A percentile compares a stretch with the other conserved stretches of the same genome.
These are phyloP conservation scores for Bergia sp. DNA, from an alignment of 92 coral and sea anemone genomes.

Conservation along the genomic window DNA sequence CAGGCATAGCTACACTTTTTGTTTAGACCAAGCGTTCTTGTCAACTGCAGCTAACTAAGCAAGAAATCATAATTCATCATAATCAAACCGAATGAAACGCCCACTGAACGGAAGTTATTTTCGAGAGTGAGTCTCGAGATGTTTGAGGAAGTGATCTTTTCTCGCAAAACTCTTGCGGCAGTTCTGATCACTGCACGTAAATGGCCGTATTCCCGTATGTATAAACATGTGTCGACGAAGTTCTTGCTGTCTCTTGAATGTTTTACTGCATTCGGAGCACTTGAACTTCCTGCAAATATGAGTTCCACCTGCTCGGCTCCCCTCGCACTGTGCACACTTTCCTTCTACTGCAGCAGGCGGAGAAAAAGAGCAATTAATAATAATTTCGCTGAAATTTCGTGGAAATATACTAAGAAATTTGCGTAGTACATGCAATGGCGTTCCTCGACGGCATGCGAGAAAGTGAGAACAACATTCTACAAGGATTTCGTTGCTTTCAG, in stretches of 20 bases:
- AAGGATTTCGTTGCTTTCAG: neutral
- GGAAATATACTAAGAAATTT: no score
- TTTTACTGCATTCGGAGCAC: slow-evolving; percentile 6
- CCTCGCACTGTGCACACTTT: slow-evolving; percentile 20
- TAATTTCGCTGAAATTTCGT: neutral
- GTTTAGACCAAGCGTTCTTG: neutral
- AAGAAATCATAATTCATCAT: neutral
- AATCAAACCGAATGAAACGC: neutral
- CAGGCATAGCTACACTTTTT: no score
- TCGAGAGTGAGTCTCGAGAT: slow-evolving; percentile 7
- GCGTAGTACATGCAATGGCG: neutral
- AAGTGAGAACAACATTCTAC: no score
- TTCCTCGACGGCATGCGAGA: no score
- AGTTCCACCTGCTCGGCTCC: neutral
- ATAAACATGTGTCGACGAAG: slow-evolving; percentile 26
- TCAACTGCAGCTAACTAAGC: no score
- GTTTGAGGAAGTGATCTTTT: slow-evolving; percentile 53
- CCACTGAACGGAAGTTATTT: neutral
- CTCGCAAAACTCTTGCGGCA: slow-evolving; percentile 64
- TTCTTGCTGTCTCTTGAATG: slow-evolving; percentile 17
- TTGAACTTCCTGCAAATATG: slow-evolving; percentile 13
- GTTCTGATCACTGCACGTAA: slow-evolving; percentile 49
- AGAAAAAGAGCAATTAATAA: neutral
- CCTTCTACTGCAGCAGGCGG: neutral
- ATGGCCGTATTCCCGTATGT: slow-evolving; percentile 60